Conservation (phyloP, 2,888 invertebrate species). For the Augochlorella aurata region DNA sequence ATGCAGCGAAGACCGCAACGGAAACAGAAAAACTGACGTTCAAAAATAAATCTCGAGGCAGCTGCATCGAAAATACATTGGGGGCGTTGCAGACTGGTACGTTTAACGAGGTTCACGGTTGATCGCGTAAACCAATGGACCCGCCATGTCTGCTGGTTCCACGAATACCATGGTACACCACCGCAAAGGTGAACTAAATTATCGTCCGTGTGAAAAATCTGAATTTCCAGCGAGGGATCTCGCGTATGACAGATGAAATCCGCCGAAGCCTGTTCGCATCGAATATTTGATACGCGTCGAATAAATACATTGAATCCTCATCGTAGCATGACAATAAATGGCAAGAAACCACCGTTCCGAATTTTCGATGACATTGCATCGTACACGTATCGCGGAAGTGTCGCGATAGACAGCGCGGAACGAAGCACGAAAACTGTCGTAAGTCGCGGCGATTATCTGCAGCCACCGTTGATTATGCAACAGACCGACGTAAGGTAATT, state of each 20-base stretch:
- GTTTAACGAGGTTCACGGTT: conserved; percentile 28
- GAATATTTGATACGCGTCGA: too few relatives aligned
- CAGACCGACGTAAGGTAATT: not conserved
- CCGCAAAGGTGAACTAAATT: not conserved
- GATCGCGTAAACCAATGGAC: conserved; percentile 36
- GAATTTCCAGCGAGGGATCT: not conserved
- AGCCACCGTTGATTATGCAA: conserved; percentile 35
- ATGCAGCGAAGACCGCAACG: conserved; percentile 20
- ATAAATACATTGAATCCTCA: too few relatives aligned
- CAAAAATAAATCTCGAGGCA: conserved; percentile 56
- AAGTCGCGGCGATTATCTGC: conserved; percentile 30
- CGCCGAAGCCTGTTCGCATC: not conserved
- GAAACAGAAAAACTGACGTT: conserved; percentile 41
- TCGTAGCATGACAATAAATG: not conserved
- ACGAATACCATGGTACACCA: not conserved
- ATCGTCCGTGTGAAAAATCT: not conserved
- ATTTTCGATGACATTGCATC: not conserved
- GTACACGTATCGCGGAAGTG: conserved; percentile 1
- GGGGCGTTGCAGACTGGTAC: conserved; percentile 36
- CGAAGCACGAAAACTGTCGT: conserved; percentile 35
- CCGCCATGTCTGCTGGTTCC: conserved; percentile 17
- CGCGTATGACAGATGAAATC: not conserved
- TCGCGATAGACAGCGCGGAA: conserved; percentile 13
- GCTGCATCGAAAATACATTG: conserved; percentile 58
- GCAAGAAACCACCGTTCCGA: not conserved